Evolutionary conservation across 2,888 invertebrate genomes (phyloP).

Genomic region (Tachina fera): DNA sequence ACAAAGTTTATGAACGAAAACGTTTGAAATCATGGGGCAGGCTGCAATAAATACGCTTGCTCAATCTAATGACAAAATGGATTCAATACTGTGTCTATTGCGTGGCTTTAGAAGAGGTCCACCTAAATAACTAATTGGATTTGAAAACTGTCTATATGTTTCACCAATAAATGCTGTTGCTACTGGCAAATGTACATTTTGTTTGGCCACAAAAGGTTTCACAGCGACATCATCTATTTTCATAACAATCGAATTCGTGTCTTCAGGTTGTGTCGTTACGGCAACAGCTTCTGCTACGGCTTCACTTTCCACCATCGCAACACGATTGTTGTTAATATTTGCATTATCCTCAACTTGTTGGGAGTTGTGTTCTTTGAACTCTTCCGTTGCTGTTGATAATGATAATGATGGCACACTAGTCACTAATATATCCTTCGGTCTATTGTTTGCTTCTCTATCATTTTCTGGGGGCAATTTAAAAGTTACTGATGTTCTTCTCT

Average conservation of each 20-base stretch:
- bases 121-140: conserved; percentile 89
- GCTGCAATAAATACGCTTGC: not conserved
- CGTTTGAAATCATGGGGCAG: no score
- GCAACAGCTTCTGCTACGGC: conserved; percentile 51
- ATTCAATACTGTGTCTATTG: conserved; percentile 86
- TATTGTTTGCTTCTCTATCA: conserved; percentile 32
- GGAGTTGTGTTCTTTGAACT: conserved; percentile 18
- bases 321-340: conserved; percentile 16
- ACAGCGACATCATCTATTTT: conserved; percentile 74
- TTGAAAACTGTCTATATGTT: conserved; percentile 84
- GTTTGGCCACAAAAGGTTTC: conserved; percentile 75
- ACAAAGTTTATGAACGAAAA: no score
- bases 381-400: not conserved
- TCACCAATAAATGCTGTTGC: conserved; percentile 85
- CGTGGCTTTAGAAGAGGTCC: conserved; percentile 85
- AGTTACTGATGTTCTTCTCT: conserved; percentile 54
- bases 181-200: conserved; percentile 71
- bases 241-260: conserved; percentile 41
- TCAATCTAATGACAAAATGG: conserved; percentile 87
- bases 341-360: conserved; percentile 30
- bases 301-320: conserved; percentile 60
- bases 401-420: conserved; percentile 21
- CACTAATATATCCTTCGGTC: conserved; percentile 48
- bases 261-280: conserved; percentile 34
- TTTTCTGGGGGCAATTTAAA: conserved; percentile 61